phyloP scores from a whole-genome alignment of 2,888 invertebrate species.

The Heteromurus nitidus region DNA sequence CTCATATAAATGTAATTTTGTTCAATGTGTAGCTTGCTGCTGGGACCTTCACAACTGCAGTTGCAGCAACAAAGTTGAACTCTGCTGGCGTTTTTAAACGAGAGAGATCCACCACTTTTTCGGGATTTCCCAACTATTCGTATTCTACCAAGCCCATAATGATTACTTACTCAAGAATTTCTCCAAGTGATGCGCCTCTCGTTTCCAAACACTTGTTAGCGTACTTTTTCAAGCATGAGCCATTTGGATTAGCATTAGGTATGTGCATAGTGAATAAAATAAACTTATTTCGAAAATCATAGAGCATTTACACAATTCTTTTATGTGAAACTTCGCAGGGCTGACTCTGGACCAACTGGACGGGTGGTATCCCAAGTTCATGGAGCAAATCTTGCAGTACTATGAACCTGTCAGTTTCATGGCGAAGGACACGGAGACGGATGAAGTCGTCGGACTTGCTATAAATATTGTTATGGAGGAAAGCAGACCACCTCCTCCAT shows the following conservation, averaged over 20 bases:
- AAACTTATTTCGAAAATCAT: too few species aligned
- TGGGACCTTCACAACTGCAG: too few species aligned
- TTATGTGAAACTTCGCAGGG: too few species aligned
- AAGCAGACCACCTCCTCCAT: conserved; percentile 25
- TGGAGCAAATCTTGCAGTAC: conserved; percentile 35
- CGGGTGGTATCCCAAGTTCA: conserved; percentile 50
- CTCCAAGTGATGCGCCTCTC: conserved; percentile 15
- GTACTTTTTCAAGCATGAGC: conserved; percentile 46
- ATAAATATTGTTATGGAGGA: conserved; percentile 55
- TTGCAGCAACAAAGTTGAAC: too few species aligned
- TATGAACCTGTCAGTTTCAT: conserved; percentile 58
- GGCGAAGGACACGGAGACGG: conserved; percentile 51
- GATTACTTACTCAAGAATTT: conserved; percentile 49
- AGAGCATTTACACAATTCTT: too few species aligned
- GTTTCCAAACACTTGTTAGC: conserved; percentile 40
- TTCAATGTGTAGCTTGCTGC: too few species aligned
- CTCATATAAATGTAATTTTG: too few species aligned
- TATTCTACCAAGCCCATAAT: conserved; percentile 31
- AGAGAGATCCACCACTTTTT: background rate
- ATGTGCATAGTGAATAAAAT: background rate
- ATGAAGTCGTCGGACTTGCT: conserved; percentile 52
- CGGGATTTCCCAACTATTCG: background rate
- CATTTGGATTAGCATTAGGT: conserved; percentile 61
- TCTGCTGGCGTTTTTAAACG: too few species aligned
- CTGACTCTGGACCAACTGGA: conserved; percentile 47